A percentile compares a stretch with the other conserved stretches of the same genome.
Evolutionary conservation across 1,140 invertebrate genomes (phyloP).

Genomic region (Sycophaga agraensis): DNA sequence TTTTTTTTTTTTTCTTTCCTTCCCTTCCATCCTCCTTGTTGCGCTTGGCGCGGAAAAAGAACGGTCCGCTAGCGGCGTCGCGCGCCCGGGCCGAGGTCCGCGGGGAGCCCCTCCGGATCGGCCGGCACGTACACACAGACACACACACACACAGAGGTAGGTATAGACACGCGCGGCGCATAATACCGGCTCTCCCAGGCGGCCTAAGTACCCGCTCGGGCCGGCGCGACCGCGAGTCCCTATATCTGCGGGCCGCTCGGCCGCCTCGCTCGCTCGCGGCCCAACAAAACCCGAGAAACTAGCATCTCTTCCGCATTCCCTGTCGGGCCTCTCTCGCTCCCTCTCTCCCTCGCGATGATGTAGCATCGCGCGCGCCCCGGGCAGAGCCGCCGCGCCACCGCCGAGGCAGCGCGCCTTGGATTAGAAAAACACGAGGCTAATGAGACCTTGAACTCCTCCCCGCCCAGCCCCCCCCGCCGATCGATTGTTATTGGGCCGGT

Average conservation of each 20-base stretch:
- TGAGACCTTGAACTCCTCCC: slow-evolving; percentile 33
- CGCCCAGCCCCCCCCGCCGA: too few species aligned
- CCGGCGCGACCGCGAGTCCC: slow-evolving; percentile 3
- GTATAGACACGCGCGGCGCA: too few species aligned
- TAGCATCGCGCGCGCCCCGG: not conserved
- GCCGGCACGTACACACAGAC: too few species aligned
- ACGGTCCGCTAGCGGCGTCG: too few species aligned
- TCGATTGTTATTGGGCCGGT: too few species aligned
- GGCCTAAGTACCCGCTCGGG: slow-evolving; percentile 22
- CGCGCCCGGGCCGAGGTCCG: too few species aligned
- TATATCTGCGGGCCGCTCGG: too few species aligned
- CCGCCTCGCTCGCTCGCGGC: not conserved
- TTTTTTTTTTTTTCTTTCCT: too few species aligned
- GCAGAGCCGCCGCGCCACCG: slow-evolving; percentile 13
- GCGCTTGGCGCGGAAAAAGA: too few species aligned
- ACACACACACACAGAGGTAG: too few species aligned
- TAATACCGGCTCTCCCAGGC: slow-evolving; percentile 5
- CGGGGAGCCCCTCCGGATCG: too few species aligned
- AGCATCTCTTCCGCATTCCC: slow-evolving; percentile 24
- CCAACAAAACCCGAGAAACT: slow-evolving; percentile 24
- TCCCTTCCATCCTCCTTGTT: too few species aligned
- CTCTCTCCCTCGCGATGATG: slow-evolving; percentile 18
- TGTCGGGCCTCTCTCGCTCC: slow-evolving; percentile 22
- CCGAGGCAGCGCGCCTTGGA: slow-evolving; percentile 27
- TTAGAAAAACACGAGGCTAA: slow-evolving; percentile 30